Evolutionary conservation across 2,888 invertebrate species (phyloP), one percentile per base, ranked within the genome.

Genomic region (Corbicula japonica): DNA sequence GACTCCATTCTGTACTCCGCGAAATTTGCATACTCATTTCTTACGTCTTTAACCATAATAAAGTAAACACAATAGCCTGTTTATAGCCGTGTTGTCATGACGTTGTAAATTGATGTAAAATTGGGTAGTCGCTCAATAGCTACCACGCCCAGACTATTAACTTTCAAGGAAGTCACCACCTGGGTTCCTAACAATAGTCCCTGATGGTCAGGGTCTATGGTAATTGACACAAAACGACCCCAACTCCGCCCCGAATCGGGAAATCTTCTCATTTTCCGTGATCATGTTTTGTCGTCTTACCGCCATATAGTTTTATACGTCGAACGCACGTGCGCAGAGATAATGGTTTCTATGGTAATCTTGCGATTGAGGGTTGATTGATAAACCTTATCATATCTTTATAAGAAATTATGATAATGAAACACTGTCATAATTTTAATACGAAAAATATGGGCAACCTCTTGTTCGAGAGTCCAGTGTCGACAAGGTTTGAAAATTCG

Each of bases 61-160:
- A 66, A 35, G 38, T 30, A 21, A 52, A 72, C 21, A 72, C 71
- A 72, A 72, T 72, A 38, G 52, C n/a, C 32, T 62, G 71, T 72
- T 63, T 62, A 62, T 23, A 44, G 46, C 18, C 34, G 32, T 61
- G 52, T 72, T 72, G 71, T 62, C 71, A 48, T 41, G 63, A 62
- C 62, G 62, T 28, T 62, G 65, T 63, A 74, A 79, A 79, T 74
- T 74, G 65, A 79, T 79, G 78, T 79, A 65, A 79, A 79, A 68
- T 65, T 65, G 62, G 61, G 74, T 66, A 58, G 63, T 65, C 65
- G 28, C 61, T 70, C 46, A 28, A 58, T 34, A 21, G 34, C 65
- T 34, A 61, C 54, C 70, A 48, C 78, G 78, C 78, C 78, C 74
- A 62, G 23, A 4, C 65, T 74, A 74, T 79, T 74, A 73, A 54